A percentile compares a stretch with the other conserved stretches of the same genome.
These are phyloP conservation scores for Melinopterus prodromus DNA, from an alignment of 2,888 invertebrate genomes.

Conservation along the genomic window DNA sequence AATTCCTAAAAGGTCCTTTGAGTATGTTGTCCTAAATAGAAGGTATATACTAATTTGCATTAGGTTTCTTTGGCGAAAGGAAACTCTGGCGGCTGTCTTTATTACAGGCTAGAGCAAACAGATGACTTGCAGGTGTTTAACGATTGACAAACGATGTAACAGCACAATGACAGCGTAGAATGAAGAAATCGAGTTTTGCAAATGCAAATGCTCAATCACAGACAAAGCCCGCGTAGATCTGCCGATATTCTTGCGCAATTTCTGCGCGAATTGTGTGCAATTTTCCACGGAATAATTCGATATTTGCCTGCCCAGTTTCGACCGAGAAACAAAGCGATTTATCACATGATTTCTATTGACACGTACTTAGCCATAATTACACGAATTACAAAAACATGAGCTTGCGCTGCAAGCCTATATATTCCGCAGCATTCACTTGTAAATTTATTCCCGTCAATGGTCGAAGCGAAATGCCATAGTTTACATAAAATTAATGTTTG, in stretches of 20 bases:
- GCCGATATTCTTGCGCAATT: not conserved
- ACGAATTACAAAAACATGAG: constrained; percentile 4
- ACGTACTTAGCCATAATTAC: not conserved
- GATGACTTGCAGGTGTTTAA: not conserved
- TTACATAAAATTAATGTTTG: not conserved
- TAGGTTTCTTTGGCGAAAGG: too few relatives aligned
- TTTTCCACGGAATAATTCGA: not conserved
- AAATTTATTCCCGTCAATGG: constrained; percentile 4
- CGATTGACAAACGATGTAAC: not conserved
- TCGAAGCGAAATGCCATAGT: not conserved
- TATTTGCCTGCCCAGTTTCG: not conserved
- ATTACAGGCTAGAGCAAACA: not conserved
- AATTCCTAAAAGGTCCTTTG: too few relatives aligned
- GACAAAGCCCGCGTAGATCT: not conserved
- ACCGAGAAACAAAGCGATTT: not conserved
- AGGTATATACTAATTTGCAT: too few relatives aligned
- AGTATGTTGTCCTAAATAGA: too few relatives aligned
- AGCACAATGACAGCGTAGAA: not conserved
- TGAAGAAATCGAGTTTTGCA: not conserved
- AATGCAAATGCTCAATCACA: not conserved
- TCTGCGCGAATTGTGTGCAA: not conserved
- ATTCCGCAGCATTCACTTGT: not conserved
- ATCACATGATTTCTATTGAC: not conserved
- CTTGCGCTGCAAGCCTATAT: not conserved
- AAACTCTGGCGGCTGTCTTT: not conserved